A percentile compares a stretch with the other conserved stretches of the same genome.
Evolutionary conservation across 2,113 vertebrate genomes (phyloP).

Genomic region (Cyanoliseus patagonus): DNA sequence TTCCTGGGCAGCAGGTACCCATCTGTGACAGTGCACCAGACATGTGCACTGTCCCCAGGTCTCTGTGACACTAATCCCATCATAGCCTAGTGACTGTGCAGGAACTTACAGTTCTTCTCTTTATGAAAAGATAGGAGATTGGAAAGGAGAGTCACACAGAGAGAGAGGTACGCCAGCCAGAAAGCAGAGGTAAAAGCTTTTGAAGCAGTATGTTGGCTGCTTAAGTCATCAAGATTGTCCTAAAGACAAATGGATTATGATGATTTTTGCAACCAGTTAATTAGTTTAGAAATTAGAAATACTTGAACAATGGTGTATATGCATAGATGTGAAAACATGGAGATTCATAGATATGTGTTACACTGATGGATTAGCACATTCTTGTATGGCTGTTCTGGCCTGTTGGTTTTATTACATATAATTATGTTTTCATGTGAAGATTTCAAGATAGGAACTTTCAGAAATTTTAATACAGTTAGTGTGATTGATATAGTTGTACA

Average conservation of each 20-base stretch:
- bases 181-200: background rate
- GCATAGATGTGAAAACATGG: background rate
- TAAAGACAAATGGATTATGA: background rate
- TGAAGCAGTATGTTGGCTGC: background rate
- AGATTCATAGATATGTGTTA: background rate
- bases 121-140: fast-evolving
- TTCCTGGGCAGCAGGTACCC: background rate
- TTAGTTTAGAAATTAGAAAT: slow-evolving; percentile 8
- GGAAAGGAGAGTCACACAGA: background rate
- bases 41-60: background rate
- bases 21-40: background rate
- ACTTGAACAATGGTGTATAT: background rate
- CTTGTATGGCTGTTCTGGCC: slow-evolving; percentile 8
- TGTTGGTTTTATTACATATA: slow-evolving; percentile 25
- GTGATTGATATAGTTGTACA: background rate
- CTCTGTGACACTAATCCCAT: background rate
- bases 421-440: slow-evolving; percentile 1
- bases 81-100: background rate
- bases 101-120: background rate
- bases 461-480: background rate
- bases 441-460: slow-evolving; percentile 15
- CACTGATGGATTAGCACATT: background rate
- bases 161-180: background rate
- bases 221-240: background rate
- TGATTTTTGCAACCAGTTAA: slow-evolving; percentile 1